Conservation (phyloP, 2,888 invertebrate genomes). For the Phengaris alcon region DNA sequence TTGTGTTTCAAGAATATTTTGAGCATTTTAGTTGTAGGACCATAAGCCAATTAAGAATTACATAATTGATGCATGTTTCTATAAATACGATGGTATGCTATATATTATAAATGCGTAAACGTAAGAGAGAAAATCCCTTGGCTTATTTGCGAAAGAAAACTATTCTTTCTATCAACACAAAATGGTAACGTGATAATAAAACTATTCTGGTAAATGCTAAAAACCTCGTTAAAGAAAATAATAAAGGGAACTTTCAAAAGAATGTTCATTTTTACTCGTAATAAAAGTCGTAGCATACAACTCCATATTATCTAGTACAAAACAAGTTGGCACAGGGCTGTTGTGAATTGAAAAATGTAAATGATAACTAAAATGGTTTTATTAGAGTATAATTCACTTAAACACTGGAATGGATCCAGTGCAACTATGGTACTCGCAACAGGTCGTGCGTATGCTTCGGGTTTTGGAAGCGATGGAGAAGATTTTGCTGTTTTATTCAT, state of each 20-base stretch:
- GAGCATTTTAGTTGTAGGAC: background rate
- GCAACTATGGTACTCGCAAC: slow-evolving; percentile 51
- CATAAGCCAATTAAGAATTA: no score
- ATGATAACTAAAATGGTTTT: slow-evolving; percentile 71
- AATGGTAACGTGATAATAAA: slow-evolving; percentile 4
- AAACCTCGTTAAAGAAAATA: slow-evolving; percentile 7
- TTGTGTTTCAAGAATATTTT: background rate
- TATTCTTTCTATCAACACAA: slow-evolving; percentile 2
- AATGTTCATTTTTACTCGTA: slow-evolving; percentile 30
- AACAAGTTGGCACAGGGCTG: slow-evolving; percentile 61
- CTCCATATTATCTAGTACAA: slow-evolving; percentile 33
- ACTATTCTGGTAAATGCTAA: slow-evolving; percentile 12
- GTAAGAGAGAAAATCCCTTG: background rate
- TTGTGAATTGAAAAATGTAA: slow-evolving; percentile 75
- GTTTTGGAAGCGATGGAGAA: slow-evolving; percentile 41
- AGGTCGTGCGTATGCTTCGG: slow-evolving; percentile 58
- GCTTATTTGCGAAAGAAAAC: background rate
- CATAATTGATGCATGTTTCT: no score
- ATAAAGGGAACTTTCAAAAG: slow-evolving; percentile 15
- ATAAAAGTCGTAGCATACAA: slow-evolving; percentile 29
- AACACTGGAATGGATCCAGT: slow-evolving; percentile 68
- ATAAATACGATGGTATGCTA: background rate
- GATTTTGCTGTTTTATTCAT: slow-evolving; percentile 28
- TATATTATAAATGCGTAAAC: background rate
- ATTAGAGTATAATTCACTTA: slow-evolving; percentile 70